phyloP scores from a whole-genome alignment of 2,888 invertebrate genomes.

The Andrena minutula region DNA sequence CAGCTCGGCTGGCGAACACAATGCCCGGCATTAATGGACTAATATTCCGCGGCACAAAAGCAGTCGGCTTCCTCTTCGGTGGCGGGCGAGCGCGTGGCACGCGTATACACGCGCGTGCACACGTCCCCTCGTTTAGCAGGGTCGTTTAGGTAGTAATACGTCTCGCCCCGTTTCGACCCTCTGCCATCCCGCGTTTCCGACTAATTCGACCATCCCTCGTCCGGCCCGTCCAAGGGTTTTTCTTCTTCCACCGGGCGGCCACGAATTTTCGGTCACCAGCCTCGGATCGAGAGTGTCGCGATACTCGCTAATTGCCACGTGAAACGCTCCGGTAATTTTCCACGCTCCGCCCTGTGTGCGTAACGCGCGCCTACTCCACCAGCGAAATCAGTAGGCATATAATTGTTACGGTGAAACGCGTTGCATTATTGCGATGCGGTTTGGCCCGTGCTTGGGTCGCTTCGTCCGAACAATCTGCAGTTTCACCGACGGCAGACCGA shows the following conservation, averaged over 20 bases:
- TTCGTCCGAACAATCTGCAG: constrained; percentile 73
- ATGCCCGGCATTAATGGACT: constrained; percentile 74
- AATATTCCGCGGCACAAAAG: constrained; percentile 74
- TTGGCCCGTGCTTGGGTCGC: constrained; percentile 64
- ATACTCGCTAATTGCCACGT: constrained; percentile 25
- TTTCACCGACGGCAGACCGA: constrained; percentile 72
- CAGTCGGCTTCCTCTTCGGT: constrained; percentile 65
- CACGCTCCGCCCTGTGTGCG: constrained; percentile 30
- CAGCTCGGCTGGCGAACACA: constrained; percentile 64
- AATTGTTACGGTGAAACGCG: constrained; percentile 64
- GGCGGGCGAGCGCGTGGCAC: constrained; percentile 26
- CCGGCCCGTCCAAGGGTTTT: not conserved
- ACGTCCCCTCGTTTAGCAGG: constrained; percentile 60
- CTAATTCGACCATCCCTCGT: not conserved
- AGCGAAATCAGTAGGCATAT: constrained; percentile 56
- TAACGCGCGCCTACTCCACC: constrained; percentile 8
- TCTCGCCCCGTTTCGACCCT: constrained; percentile 9
- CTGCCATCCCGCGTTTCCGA: not conserved
- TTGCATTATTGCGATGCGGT: constrained; percentile 73
- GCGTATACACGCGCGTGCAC: constrained; percentile 23
- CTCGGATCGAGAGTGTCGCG: not conserved
- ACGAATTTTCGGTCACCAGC: not conserved
- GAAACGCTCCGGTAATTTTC: constrained; percentile 44
- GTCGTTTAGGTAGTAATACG: constrained; percentile 39
- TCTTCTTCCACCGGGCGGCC: not conserved